Evolutionary conservation across 1,140 invertebrate species (phyloP), one percentile per base, ranked within the genome.

Genomic region (Rhagoletis zephyria): DNA sequence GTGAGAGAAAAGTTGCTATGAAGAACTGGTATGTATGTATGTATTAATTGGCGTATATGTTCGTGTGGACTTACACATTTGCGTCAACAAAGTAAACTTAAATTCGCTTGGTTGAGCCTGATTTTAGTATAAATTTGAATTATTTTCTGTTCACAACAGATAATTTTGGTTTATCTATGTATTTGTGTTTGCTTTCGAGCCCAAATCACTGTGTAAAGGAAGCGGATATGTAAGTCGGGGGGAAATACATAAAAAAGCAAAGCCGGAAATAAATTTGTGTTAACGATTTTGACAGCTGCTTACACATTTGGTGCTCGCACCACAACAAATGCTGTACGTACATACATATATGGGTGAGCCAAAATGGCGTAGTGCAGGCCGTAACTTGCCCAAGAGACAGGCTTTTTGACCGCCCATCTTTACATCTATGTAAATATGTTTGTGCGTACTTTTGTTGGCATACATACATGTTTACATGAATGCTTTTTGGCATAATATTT

Each of bases 161-260:
- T 56, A 10, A 10, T 56, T 56, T 10, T 56, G 51, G 42, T 12
- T 45, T 16, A 74, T 48, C 40, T 74, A 30, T 10, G 30, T 12
- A 14, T 74, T 16, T 48, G 42, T 67, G 12, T 40, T 67, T 74
- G 42, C 45, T 4, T 14, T 4, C 1, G 42, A 42, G 6, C 45
- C 12, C 67, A 40, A 74, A 48, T 10, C 42, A 10, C 40, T 40
- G 67, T 45, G 3, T 16, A 74, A 6, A 14, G 42, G 67, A 74
- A 74, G 12, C 67, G 67, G 67, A 74, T 74, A 74, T 74, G 67
- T 74, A 74, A 16, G 14, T 48, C 40, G 45, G 67, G 5, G 67
- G 3, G 4, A 74, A 56, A 30, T 30, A 30, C 30, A 30, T 30
- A 30, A 30, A 30, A 42, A 74, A 74, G 45, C 42, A 14, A 4